Conservation (phyloP, 64 coral and sea anemone genomes). For the Catalaphyllia jardinei region DNA sequence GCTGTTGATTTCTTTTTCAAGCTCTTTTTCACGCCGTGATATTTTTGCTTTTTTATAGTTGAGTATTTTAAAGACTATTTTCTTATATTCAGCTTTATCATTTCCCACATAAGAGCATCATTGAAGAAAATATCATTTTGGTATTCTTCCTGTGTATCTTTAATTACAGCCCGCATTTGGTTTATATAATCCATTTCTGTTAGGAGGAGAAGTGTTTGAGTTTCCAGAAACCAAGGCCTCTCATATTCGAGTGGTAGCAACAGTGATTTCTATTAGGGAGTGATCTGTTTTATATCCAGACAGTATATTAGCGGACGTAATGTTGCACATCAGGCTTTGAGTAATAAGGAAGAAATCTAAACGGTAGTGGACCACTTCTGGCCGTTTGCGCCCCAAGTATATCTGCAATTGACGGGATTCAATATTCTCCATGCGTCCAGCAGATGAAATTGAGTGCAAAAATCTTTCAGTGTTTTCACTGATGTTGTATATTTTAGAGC, state of each 20-base stretch:
- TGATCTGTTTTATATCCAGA: slow-evolving; percentile 38
- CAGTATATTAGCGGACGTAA: neutral
- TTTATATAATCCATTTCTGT: neutral
- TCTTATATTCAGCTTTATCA: no score
- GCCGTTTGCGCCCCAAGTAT: slow-evolving; percentile 28
- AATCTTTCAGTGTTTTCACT: neutral
- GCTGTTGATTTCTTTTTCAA: neutral
- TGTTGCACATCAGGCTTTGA: no score
- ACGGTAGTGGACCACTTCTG: slow-evolving; percentile 16
- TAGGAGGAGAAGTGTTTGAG: slow-evolving; percentile 41
- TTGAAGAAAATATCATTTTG: neutral
- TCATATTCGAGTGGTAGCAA: slow-evolving; percentile 22
- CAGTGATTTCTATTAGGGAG: neutral
- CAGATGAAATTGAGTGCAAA: neutral
- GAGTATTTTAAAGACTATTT: no score
- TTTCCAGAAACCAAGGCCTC: slow-evolving; percentile 15
- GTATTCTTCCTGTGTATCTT: neutral
- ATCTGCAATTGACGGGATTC: slow-evolving; percentile 11
- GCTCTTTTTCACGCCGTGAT: neutral
- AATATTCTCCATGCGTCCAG: no score
- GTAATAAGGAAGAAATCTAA: slow-evolving; percentile 42
- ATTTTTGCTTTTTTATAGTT: no score
- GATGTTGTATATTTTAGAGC: slow-evolving; percentile 4
- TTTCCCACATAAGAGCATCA: no score
- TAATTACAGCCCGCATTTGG: no score